Conservation (phyloP, 2,797 vertebrate species). For the Miichthys miiuy region DNA sequence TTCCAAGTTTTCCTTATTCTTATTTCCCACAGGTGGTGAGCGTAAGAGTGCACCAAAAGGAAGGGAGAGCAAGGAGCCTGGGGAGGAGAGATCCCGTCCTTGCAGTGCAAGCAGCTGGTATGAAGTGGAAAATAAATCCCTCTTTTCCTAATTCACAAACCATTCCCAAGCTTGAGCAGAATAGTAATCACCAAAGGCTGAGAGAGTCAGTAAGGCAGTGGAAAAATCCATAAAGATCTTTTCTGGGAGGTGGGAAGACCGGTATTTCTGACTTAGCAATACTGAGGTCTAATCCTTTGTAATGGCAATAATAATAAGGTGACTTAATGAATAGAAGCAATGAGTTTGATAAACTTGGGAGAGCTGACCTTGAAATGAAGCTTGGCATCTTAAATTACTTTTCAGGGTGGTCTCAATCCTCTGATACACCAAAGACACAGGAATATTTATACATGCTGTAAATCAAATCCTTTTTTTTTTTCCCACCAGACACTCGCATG, state of each 20-base stretch:
- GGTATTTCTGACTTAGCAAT: conserved; percentile 64
- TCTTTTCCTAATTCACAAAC: conserved; percentile 78
- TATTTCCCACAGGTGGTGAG: conserved; percentile 68
- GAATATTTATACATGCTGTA: conserved; percentile 45
- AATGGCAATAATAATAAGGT: conserved; percentile 77
- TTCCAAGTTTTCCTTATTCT: conserved; percentile 40
- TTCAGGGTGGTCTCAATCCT: conserved; percentile 71
- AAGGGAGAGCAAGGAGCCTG: conserved; percentile 70
- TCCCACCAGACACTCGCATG: conserved; percentile 18
- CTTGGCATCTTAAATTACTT: conserved; percentile 49
- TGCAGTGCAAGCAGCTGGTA: conserved; percentile 80
- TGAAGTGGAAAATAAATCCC: conserved; percentile 74
- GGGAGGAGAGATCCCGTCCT: conserved; percentile 78
- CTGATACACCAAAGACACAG: conserved; percentile 42
- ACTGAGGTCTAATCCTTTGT: conserved; percentile 73
- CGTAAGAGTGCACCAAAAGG: conserved; percentile 54
- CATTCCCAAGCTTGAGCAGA: conserved; percentile 69
- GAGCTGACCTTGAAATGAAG: conserved; percentile 58
- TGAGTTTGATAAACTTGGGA: conserved; percentile 68
- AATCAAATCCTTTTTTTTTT: conserved; percentile 41
- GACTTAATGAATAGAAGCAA: conserved; percentile 66
- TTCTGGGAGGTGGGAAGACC: conserved; percentile 58
- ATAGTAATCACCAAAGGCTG: conserved; percentile 54
- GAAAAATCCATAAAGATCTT: conserved; percentile 73
- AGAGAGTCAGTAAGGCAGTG: conserved; percentile 53